Percentiles rank a stretch among this genome's conserved stretches.
Evolutionary conservation across 2,797 vertebrate species (phyloP).

Genomic region (Sarcophilus harrisii): DNA sequence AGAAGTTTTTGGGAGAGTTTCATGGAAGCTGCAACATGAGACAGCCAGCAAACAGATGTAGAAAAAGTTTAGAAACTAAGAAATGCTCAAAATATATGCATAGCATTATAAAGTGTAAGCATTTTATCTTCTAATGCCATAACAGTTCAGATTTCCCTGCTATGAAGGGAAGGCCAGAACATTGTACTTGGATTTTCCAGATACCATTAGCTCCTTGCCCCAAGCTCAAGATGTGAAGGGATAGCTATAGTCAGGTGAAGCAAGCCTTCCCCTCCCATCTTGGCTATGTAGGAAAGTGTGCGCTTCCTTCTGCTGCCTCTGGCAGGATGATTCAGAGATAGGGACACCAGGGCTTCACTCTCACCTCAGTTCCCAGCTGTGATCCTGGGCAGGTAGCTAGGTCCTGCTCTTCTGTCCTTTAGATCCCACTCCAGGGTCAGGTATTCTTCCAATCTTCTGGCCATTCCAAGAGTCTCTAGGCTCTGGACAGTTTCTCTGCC

Average conservation of each 20-base stretch:
- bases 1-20: background rate
- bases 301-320: background rate
- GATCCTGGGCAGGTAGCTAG: background rate
- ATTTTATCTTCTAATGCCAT: background rate
- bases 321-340: background rate
- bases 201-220: too few species aligned
- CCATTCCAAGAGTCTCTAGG: background rate
- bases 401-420: background rate
- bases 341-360: background rate
- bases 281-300: background rate
- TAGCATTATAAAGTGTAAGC: background rate
- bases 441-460: background rate
- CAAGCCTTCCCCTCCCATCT: background rate
- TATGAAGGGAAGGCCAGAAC: background rate
- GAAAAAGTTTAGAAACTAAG: background rate
- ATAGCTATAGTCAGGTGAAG: background rate
- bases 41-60: too few species aligned
- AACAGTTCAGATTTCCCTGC: background rate
- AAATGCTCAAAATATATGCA: background rate
- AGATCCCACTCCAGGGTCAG: fast-evolving
- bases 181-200: background rate
- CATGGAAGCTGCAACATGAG: background rate
- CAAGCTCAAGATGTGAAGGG: background rate
- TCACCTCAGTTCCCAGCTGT: background rate
- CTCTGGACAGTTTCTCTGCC: background rate